Conservation (phyloP, 2,113 vertebrate genomes). For the Cyanoderma ruficeps region DNA sequence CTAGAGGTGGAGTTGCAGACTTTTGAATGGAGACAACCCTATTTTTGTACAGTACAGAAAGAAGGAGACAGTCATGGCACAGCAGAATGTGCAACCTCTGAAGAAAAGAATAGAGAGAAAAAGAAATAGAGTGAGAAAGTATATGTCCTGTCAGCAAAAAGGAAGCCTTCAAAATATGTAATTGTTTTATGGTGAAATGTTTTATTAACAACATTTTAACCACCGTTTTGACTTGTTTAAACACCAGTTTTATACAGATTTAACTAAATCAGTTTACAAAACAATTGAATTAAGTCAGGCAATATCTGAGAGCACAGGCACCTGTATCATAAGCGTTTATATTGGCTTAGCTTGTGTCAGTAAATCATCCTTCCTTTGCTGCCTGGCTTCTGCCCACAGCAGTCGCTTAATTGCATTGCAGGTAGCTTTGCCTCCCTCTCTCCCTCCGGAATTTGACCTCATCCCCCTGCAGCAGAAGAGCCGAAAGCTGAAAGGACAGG, state of each 20-base stretch:
- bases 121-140: neutral
- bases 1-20: neutral
- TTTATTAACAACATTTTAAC: constrained; percentile 40
- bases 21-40: neutral
- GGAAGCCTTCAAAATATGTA: neutral
- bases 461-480: neutral
- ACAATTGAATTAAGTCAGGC: constrained; percentile 46
- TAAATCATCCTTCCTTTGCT: constrained; percentile 22
- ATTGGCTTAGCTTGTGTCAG: constrained; percentile 45
- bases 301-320: constrained; percentile 28
- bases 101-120: neutral
- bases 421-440: neutral
- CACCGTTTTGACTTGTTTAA: constrained; percentile 16
- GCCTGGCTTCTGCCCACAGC: neutral
- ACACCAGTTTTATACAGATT: constrained; percentile 35
- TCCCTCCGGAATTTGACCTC: neutral
- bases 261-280: constrained; percentile 44
- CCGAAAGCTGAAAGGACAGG: neutral
- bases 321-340: constrained; percentile 49
- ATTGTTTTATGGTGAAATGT: constrained; percentile 10
- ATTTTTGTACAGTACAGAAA: neutral
- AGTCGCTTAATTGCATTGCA: neutral
- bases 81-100: neutral
- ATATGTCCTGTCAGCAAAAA: neutral
- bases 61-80: neutral